A percentile compares a stretch with the other conserved stretches of the same genome.
These are phyloP conservation scores for Aporophyla lueneburgensis DNA, from an alignment of 2,888 invertebrate genomes.

Conservation along the genomic window DNA sequence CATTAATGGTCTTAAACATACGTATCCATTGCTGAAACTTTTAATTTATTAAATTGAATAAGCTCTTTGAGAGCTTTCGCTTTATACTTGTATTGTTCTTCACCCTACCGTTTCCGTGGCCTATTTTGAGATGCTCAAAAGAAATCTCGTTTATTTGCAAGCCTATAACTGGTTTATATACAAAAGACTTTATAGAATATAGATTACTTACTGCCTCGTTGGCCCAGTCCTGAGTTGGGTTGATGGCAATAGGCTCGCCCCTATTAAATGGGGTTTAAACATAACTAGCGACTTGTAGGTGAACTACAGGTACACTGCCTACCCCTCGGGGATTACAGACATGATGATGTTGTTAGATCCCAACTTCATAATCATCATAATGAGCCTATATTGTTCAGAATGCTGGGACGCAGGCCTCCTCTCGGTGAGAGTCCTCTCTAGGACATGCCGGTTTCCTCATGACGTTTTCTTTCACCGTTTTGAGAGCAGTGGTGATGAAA, in stretches of 20 bases:
- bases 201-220: too few relatives aligned
- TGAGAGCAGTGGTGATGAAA: too few relatives aligned
- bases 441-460: too few relatives aligned
- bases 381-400: too few relatives aligned
- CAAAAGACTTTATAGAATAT: constrained; percentile 7
- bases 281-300: not conserved
- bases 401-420: too few relatives aligned
- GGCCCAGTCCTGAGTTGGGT: too few relatives aligned
- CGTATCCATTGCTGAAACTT: constrained; percentile 50
- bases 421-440: too few relatives aligned
- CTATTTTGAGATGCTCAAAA: constrained; percentile 36
- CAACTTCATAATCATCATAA: too few relatives aligned
- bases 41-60: constrained; percentile 54
- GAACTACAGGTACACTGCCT: not conserved
- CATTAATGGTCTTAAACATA: constrained; percentile 52
- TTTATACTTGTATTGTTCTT: constrained; percentile 38
- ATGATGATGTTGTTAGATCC: not conserved
- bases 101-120: constrained; percentile 30
- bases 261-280: not conserved
- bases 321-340: not conserved
- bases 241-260: too few relatives aligned
- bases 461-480: too few relatives aligned
- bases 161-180: not conserved
- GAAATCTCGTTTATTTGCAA: constrained; percentile 27
- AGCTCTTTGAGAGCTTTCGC: constrained; percentile 8